phyloP scores from a whole-genome alignment of 2,797 vertebrate species.

The Dendrocincla fuliginosa region DNA sequence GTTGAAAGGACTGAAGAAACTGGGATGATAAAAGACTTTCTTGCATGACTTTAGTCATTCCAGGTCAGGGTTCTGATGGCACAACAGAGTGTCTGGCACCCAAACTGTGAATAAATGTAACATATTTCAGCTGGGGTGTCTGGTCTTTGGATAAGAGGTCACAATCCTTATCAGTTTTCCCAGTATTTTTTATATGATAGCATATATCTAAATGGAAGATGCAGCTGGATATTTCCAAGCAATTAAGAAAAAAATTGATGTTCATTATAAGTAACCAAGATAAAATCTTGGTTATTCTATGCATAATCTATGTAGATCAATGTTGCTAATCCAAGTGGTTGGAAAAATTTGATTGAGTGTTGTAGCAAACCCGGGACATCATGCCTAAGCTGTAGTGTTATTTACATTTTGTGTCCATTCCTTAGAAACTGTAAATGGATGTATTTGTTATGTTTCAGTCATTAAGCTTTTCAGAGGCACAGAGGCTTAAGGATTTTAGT shows the following conservation, averaged over 20 bases:
- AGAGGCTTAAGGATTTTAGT: background rate
- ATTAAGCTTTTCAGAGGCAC: background rate
- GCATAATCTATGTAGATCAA: background rate
- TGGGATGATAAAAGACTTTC: constrained; percentile 29
- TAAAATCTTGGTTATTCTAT: too few species aligned
- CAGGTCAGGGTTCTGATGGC: background rate
- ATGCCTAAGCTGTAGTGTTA: background rate
- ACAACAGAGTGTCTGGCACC: constrained; percentile 13
- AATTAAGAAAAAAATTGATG: background rate
- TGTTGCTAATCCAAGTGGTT: background rate
- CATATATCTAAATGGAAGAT: background rate
- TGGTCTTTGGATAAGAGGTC: background rate
- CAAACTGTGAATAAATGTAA: constrained; percentile 30
- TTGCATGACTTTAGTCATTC: constrained; percentile 2
- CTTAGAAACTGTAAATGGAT: background rate
- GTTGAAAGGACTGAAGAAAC: background rate
- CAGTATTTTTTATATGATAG: background rate
- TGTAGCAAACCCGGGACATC: background rate
- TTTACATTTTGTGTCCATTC: background rate
- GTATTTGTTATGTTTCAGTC: background rate
- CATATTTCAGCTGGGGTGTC: background rate
- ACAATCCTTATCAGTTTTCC: background rate
- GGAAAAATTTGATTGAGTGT: background rate
- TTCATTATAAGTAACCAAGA: background rate
- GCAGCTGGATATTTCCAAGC: background rate